phyloP scores from a whole-genome alignment of 2,113 vertebrate genomes.

The Microcebus griseorufus region DNA sequence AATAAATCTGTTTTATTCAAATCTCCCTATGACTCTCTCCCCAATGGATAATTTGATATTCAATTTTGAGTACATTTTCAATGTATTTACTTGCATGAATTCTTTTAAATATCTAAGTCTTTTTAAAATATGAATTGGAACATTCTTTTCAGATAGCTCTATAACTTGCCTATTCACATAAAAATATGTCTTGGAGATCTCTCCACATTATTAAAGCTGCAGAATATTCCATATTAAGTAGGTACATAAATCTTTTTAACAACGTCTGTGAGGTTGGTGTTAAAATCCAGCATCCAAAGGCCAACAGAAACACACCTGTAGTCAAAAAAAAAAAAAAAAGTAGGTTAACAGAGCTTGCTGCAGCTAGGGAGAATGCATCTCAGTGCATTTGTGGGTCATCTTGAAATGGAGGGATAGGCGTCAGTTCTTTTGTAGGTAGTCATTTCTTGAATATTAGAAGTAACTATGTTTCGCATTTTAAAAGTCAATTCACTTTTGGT shows the following conservation, averaged over 20 bases:
- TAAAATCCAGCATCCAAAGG: constrained; percentile 35
- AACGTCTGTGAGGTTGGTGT: constrained; percentile 1
- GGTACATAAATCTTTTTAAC: constrained; percentile 51
- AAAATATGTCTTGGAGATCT: constrained; percentile 39
- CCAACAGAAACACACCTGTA: neutral
- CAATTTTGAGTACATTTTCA: constrained; percentile 35
- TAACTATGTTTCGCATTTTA: neutral
- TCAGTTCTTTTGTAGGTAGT: neutral
- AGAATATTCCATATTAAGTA: constrained; percentile 30
- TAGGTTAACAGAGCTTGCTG: neutral
- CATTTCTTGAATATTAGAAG: neutral
- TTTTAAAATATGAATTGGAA: constrained; percentile 55
- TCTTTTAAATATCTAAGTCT: constrained; percentile 48
- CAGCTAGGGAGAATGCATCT: neutral
- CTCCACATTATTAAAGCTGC: constrained; percentile 46
- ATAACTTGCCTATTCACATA: constrained; percentile 41
- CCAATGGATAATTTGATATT: constrained; percentile 55
- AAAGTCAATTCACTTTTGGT: neutral
- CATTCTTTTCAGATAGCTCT: constrained; percentile 2
- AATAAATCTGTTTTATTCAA: constrained; percentile 40
- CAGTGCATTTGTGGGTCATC: neutral
- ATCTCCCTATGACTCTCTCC: neutral
- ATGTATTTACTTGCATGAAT: constrained; percentile 49
- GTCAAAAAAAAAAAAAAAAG: neutral
- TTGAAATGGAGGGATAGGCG: neutral